A percentile compares a stretch with the other conserved stretches of the same genome.
Evolutionary conservation across 2,888 invertebrate genomes (phyloP).

Genomic region (Gibbula magus): DNA sequence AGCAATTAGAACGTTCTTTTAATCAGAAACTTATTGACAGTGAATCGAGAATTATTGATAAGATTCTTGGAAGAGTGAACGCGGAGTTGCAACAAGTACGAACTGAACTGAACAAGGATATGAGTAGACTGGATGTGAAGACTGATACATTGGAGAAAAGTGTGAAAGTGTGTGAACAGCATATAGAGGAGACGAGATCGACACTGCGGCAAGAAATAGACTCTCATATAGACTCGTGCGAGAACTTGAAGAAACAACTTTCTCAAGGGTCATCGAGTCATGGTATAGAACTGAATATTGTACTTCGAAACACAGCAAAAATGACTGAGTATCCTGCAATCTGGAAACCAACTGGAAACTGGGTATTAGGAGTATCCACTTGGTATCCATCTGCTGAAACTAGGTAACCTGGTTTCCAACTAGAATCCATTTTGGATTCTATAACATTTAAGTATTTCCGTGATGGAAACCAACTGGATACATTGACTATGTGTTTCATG

Average conservation of each 20-base stretch:
- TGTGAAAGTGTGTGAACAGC: not conserved
- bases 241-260: not conserved
- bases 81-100: not conserved
- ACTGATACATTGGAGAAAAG: not conserved
- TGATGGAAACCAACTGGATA: too few relatives aligned
- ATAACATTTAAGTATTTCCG: too few relatives aligned
- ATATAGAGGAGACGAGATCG: not conserved
- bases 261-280: not conserved
- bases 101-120: not conserved
- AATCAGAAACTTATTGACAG: constrained; percentile 2
- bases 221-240: too few relatives aligned
- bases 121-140: not conserved
- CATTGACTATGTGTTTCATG: too few relatives aligned
- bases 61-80: not conserved
- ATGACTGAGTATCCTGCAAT: too few relatives aligned
- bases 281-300: constrained; percentile 4
- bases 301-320: not conserved
- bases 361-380: too few relatives aligned
- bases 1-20: not conserved
- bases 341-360: too few relatives aligned
- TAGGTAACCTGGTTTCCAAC: too few relatives aligned
- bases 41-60: not conserved
- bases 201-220: not conserved
- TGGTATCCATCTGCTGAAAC: too few relatives aligned
- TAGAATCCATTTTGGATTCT: too few relatives aligned